Evolutionary conservation across 1,140 invertebrate genomes (phyloP), one percentile per base, ranked within the genome.

Genomic region (Cherax destructor): DNA sequence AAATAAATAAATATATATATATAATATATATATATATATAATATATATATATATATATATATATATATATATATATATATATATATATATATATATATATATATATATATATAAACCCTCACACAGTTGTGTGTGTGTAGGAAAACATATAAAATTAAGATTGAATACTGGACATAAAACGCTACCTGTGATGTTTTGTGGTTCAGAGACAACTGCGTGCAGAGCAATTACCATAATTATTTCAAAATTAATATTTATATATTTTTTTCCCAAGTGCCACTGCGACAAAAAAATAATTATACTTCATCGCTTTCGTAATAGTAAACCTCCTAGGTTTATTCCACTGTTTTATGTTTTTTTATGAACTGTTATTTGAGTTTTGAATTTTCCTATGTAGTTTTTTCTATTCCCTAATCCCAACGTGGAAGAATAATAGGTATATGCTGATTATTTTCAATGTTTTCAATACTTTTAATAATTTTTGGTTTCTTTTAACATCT

Each of bases 201-300:
- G 61, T 21, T 21, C 5, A 21, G 5, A 21, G 61, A 18, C 5
- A 65, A 5, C 61, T 13, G 13, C 5, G 18, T 21, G 61, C 61
- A 56, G 7, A 21, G 0, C 72, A 41, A 41, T 69, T 49, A 21
- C 49, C 16, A 41, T n/a, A 18, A 69, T 72, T 4, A 72, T 4
- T 13, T 47, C 79, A 61, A 11, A 78, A n/a, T 18, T 87, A 77
- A 87, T 87, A 87, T 87, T 77, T 87, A 87, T 24, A 87, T 78
- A 84, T 30, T 74, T 30, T 30, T 41, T 41, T 74, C 11, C 69
- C 9, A 74, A 74, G n/a, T 74, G 24, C n/a, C 69, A 30, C 69
- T 74, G 69, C 24, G 69, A 21, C 30, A 41, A 9, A 74, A 11
- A 74, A 74, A 24, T 74, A 21, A 74, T 74, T 74, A 74, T 30